These are phyloP conservation scores for Pachyrhynchus sulphureomaculatus DNA, from an alignment of 1,140 invertebrate species.

Conservation along the genomic window DNA sequence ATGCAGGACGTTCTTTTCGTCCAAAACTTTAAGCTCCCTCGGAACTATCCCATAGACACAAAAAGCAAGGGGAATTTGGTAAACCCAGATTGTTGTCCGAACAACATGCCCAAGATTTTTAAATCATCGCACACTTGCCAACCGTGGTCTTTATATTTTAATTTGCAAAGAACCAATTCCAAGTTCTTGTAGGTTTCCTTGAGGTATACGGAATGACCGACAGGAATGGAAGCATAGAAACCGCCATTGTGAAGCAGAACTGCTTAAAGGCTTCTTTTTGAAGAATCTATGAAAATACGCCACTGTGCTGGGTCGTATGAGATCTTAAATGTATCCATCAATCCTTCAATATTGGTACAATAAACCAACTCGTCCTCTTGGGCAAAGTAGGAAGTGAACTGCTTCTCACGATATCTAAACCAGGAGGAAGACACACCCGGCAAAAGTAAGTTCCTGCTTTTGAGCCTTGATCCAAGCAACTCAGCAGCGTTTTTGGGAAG, in stretches of 20 bases:
- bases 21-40: neutral
- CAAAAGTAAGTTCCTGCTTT: slow-evolving; percentile 8
- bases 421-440: slow-evolving; percentile 1
- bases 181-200: slow-evolving; percentile 6
- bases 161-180: slow-evolving; percentile 7
- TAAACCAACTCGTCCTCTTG: slow-evolving; percentile 7
- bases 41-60: too few species aligned
- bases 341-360: slow-evolving; percentile 2
- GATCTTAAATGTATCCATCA: slow-evolving; percentile 3
- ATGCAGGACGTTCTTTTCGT: neutral
- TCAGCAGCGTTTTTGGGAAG: slow-evolving; percentile 4
- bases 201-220: neutral
- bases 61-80: neutral
- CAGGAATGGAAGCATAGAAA: slow-evolving; percentile 10
- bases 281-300: slow-evolving; percentile 11
- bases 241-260: neutral
- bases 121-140: slow-evolving; percentile 4
- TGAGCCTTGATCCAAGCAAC: slow-evolving; percentile 8
- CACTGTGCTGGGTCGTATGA: slow-evolving; percentile 6
- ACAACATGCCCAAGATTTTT: neutral
- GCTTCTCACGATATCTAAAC: slow-evolving; percentile 9
- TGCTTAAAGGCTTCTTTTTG: slow-evolving; percentile 3
- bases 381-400: neutral
- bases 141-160: slow-evolving; percentile 5
- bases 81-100: slow-evolving; percentile 9